Base-by-base conservation (phyloP, 2,113 vertebrate species). In the Pelmatolapia mariae region DNA sequence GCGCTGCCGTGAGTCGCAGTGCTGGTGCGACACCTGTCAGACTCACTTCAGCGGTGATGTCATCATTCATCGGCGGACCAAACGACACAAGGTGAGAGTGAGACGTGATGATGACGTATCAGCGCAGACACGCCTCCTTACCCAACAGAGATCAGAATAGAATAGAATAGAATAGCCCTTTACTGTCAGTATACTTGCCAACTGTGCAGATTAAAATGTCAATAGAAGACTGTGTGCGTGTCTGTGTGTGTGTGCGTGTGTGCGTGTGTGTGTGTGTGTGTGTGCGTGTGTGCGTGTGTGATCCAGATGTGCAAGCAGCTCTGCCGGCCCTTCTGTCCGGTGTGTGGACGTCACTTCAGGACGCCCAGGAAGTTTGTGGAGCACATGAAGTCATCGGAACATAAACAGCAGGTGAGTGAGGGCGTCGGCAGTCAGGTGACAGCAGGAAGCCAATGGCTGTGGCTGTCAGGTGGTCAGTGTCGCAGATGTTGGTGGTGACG, bases 331-430 rank as follows among this genome's bases (percentile, higher is more conserved):
- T 99, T 98, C 96, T 99, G 98, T 93, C 97, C 97, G 0, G 94
- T 97, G 36, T 99, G 98, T 86, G 96, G 95, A 87, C 97, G 98
- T 31, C 97, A 98, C 93, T 98, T 99, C 96, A 97, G 97, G 95
- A 99, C 98, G 0, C 98, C 98, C 7, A 96, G 98, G 86, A 99
- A 99, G 94, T 99, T 99, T 26, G 98, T 99, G 94, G 98, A 99
- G 81, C 98, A 99, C 57, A 98, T 99, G 96, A 99, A 99, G 95
- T 99, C 98, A 40, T 95, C 96, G 7, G 97, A 97, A 13, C 98
- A 99, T 91, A 99, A 99, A 81, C 96, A 97, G 93, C 97, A 97
- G 95, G 97, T 97, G 38, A n/a, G 56, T 2, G 40, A 50, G 85
- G 31, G 50, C 15, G n/a, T 40, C n/a, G 7, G 36, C 36, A 1